Evolutionary conservation across 2,113 vertebrate genomes (phyloP).

Genomic region (Lepidothrix coronata): DNA sequence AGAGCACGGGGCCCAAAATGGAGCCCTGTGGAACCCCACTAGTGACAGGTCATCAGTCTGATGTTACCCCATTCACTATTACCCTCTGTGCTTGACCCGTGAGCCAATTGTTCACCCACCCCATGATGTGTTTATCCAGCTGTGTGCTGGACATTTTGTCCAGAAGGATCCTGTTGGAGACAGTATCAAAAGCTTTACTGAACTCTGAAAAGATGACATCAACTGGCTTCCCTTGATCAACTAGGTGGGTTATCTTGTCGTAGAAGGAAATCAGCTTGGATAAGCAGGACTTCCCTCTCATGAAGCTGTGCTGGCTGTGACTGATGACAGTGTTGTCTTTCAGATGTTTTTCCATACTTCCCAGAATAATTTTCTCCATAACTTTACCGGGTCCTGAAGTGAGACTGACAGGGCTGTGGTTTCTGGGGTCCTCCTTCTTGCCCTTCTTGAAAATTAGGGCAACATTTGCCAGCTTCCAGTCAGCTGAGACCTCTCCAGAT

Average conservation of each 20-base stretch:
- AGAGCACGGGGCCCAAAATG: not conserved
- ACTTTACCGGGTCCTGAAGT: no score
- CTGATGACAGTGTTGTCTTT: no score
- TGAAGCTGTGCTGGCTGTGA: no score
- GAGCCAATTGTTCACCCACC: not conserved
- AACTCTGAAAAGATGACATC: not conserved
- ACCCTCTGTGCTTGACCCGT: not conserved
- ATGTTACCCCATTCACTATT: not conserved
- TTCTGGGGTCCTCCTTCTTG: no score
- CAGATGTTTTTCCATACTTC: no score
- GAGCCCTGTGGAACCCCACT: not conserved
- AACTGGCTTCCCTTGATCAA: not conserved
- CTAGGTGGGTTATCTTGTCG: not conserved
- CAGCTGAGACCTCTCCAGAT: no score
- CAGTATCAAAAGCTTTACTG: not conserved
- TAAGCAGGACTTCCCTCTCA: no score
- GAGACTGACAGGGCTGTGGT: no score
- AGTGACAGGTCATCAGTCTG: not conserved
- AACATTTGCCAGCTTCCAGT: no score
- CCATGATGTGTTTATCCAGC: not conserved
- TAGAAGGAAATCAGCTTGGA: not conserved
- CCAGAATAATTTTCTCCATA: no score
- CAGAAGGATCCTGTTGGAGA: not conserved
- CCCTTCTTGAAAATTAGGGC: no score
- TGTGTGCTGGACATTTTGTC: not conserved